A percentile compares a stretch with the other conserved stretches of the same genome.
Evolutionary conservation across 2,113 vertebrate genomes (phyloP).

Genomic region (Pomatorhinus ruficollis): DNA sequence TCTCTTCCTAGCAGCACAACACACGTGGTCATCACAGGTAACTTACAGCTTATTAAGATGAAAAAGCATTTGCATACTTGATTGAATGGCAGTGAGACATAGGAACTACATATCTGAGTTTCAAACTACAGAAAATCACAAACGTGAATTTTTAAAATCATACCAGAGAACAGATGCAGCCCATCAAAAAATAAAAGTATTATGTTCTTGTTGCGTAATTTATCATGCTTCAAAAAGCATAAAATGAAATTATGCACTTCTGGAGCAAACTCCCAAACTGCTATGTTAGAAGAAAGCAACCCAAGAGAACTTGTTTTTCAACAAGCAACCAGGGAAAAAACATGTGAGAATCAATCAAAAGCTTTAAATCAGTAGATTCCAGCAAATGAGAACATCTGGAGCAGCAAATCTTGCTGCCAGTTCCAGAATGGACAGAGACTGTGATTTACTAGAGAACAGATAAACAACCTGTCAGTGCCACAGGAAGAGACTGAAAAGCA

Average conservation of each 20-base stretch:
- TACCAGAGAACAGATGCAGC: background rate
- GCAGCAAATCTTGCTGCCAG: conserved; percentile 14
- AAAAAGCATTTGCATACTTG: background rate
- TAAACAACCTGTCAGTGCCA: background rate
- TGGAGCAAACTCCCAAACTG: background rate
- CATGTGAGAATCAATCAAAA: background rate
- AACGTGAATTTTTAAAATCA: background rate
- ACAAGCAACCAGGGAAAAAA: background rate
- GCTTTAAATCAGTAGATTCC: background rate
- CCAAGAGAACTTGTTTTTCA: background rate
- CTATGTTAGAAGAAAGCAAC: background rate
- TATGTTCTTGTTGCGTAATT: background rate
- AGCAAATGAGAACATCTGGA: conserved; percentile 21
- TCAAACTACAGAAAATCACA: background rate
- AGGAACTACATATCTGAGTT: background rate
- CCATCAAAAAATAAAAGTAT: background rate
- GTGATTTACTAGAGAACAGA: background rate
- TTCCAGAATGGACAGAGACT: background rate
- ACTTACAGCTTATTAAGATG: background rate
- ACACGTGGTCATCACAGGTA: background rate
- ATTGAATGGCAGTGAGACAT: background rate
- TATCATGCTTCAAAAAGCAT: background rate
- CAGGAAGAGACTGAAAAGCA: background rate
- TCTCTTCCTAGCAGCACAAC: background rate
- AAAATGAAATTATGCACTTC: background rate